Conservation (phyloP, 2,797 vertebrate genomes). For the Bryconaethiops microstoma region DNA sequence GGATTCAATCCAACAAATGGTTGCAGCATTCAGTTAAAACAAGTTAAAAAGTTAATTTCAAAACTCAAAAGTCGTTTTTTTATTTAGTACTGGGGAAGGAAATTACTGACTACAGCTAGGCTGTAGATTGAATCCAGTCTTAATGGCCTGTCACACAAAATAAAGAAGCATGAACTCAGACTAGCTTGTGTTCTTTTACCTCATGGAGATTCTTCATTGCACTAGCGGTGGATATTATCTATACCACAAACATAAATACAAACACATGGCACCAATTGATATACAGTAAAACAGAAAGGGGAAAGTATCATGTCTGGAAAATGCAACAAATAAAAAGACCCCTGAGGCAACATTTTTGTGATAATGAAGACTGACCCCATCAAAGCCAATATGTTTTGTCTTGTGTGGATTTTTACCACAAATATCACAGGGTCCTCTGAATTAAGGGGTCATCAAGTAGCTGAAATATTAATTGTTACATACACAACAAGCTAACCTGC, state of each 20-base stretch:
- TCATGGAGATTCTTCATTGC: slow-evolving; percentile 80
- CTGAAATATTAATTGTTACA: too few relatives aligned
- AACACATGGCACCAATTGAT: slow-evolving; percentile 47
- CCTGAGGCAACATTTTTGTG: not conserved
- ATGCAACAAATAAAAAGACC: not conserved
- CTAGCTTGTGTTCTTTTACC: slow-evolving; percentile 81
- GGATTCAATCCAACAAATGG: slow-evolving; percentile 52
- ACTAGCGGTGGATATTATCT: slow-evolving; percentile 91
- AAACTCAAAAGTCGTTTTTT: not conserved
- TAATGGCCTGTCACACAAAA: slow-evolving; percentile 65
- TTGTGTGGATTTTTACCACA: not conserved
- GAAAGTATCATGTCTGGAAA: not conserved
- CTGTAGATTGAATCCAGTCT: slow-evolving; percentile 62
- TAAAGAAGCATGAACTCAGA: slow-evolving; percentile 66
- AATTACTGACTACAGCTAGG: slow-evolving; percentile 27
- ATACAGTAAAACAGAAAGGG: slow-evolving; percentile 20
- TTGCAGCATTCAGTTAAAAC: slow-evolving; percentile 18
- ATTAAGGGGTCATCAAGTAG: too few relatives aligned
- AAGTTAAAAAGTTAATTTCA: not conserved
- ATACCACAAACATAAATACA: slow-evolving; percentile 88
- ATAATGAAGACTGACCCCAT: too few relatives aligned
- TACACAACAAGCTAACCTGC: too few relatives aligned
- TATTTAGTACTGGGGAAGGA: too few relatives aligned
- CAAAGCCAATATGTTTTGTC: not conserved
- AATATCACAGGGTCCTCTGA: not conserved